Base-by-base conservation (phyloP, 2,888 invertebrate species). In the Leucozona laternaria region DNA sequence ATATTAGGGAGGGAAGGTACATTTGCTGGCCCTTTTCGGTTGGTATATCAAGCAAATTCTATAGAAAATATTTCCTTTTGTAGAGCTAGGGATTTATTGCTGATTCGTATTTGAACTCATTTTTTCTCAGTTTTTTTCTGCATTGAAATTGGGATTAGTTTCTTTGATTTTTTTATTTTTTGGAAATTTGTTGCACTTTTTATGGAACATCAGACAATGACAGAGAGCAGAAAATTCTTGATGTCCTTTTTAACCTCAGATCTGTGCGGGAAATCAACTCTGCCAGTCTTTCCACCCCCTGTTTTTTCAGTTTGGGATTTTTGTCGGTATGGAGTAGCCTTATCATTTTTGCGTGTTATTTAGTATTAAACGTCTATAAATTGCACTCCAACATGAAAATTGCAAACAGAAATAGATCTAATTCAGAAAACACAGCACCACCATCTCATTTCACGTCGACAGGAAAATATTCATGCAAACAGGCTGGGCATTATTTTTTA, bases 341-440 rank as follows among this genome's bases (percentile, higher is more conserved):
- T 2, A n/a, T 55, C 62, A 58, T 43, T 64, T 64, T 43, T 48
- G 72, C 55, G 55, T 76, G 60, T 37, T 68, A 10, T 45, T 37
- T 68, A 10, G 28, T 66, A 76, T 76, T 75, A 80, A 81, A 81
- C 66, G 55, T n/a, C n/a, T 77, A 81, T 77, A 81, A 81, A 77
- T 64, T 77, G 64, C 64, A 57, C 37, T 25, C 11, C 17, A 71
- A 64, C 55, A 77, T 62, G 64, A 28, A 31, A 77, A 17, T 37
- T 20, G 17, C 53, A 70, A 31, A 53, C 34, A n/a, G 15, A 53
- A 11, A 13, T 31, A 28, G 4, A n/a, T 28, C 53, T 28, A 20
- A 28, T 17, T 17, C 10, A 25, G 11, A 58, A 34, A 17, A 68
- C 37, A 28, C 40, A 50, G 20, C 17, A n/a, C 28, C 20, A 15